Conservation (phyloP, 2,113 vertebrate genomes). For the Blennius ocellaris region DNA sequence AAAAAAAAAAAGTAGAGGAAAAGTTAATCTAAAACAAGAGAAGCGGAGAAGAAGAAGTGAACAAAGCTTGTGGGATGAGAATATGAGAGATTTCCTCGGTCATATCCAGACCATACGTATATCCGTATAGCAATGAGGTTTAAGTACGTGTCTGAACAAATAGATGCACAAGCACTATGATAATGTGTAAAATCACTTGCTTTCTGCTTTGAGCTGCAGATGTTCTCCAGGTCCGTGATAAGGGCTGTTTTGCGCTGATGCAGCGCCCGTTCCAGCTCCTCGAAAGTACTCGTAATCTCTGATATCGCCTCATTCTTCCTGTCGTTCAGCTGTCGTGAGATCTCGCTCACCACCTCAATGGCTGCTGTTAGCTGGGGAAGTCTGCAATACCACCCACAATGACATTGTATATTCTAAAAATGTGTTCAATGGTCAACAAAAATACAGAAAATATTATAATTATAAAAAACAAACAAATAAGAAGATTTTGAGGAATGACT, state of each 20-base stretch:
- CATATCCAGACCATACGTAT: too few species aligned
- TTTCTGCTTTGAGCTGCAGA: constrained; percentile 88
- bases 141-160: neutral
- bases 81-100: neutral
- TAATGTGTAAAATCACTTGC: constrained; percentile 61
- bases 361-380: constrained; percentile 92
- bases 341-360: constrained; percentile 90
- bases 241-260: constrained; percentile 91
- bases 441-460: neutral
- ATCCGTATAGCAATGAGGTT: too few species aligned
- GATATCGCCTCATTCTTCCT: constrained; percentile 88
- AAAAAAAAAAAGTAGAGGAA: neutral
- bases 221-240: constrained; percentile 85
- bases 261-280: constrained; percentile 90
- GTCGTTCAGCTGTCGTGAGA: constrained; percentile 92
- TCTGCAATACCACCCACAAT: constrained; percentile 66
- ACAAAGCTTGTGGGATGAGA: neutral
- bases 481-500: too few species aligned
- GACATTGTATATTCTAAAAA: neutral
- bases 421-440: neutral
- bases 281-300: constrained; percentile 90
- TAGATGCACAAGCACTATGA: neutral
- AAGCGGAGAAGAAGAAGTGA: neutral
- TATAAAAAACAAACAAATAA: too few species aligned
- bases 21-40: neutral